These are phyloP conservation scores for Rhizomys pruinosus DNA, from an alignment of 2,113 vertebrate genomes.

Conservation along the genomic window DNA sequence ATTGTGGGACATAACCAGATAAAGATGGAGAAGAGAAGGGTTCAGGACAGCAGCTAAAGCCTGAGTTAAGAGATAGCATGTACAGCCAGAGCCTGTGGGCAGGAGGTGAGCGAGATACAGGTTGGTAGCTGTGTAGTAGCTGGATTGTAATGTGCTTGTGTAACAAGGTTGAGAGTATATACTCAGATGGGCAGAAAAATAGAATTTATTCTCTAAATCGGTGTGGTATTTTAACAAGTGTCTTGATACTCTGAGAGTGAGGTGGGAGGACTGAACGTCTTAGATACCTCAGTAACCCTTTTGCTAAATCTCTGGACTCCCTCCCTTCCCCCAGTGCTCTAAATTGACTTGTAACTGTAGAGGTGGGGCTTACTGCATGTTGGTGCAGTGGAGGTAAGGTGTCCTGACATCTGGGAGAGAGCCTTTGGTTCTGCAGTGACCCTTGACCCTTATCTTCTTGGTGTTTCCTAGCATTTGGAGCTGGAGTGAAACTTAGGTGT, in stretches of 20 bases:
- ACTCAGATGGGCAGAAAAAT: background rate
- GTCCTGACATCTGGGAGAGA: background rate
- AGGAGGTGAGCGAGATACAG: background rate
- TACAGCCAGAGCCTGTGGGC: background rate
- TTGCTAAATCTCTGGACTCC: background rate
- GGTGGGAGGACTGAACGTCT: background rate
- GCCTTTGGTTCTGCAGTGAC: background rate
- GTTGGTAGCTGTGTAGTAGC: background rate
- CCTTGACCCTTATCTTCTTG: background rate
- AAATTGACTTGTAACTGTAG: background rate
- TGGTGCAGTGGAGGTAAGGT: background rate
- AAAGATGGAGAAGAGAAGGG: background rate
- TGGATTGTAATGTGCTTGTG: background rate
- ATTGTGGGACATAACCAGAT: background rate
- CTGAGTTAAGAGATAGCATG: background rate
- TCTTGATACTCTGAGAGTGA: background rate
- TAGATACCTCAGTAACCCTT: background rate
- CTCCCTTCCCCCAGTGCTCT: background rate
- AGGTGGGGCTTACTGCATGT: background rate
- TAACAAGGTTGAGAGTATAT: background rate
- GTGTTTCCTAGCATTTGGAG: background rate
- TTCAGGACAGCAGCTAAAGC: background rate
- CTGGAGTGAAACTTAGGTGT: background rate
- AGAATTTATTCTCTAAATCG: background rate
- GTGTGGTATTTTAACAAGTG: background rate